These are phyloP conservation scores for Euspilapteryx auroguttella DNA, from an alignment of 2,888 invertebrate genomes.

Conservation along the genomic window DNA sequence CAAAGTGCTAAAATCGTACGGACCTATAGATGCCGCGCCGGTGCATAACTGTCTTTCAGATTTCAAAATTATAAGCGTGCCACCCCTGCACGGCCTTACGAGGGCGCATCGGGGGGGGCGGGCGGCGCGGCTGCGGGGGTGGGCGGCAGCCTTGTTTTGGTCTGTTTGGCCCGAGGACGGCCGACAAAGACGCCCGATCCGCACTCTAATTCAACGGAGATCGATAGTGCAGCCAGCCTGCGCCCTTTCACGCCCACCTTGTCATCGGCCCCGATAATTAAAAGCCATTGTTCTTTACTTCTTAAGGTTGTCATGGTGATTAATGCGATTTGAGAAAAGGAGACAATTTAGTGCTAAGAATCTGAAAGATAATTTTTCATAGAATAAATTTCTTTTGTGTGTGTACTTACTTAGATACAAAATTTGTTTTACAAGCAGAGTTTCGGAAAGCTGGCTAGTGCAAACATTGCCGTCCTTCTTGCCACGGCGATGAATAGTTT, in stretches of 20 bases:
- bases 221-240: slow-evolving; percentile 54
- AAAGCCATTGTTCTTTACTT: slow-evolving; percentile 20
- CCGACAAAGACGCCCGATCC: slow-evolving; percentile 48
- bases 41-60: not conserved
- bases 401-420: no score
- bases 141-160: slow-evolving; percentile 49
- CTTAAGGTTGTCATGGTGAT: no score
- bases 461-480: no score
- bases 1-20: no score
- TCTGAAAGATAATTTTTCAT: no score
- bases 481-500: no score
- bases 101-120: slow-evolving; percentile 23
- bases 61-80: slow-evolving; percentile 4
- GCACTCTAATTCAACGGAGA: slow-evolving; percentile 59
- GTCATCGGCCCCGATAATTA: slow-evolving; percentile 37
- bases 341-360: no score
- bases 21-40: no score
- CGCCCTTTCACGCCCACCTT: slow-evolving; percentile 44
- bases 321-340: no score
- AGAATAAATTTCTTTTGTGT: no score
- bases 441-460: no score
- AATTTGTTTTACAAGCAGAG: no score
- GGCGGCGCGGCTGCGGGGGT: slow-evolving; percentile 18
- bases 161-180: slow-evolving; percentile 50
- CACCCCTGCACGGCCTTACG: slow-evolving; percentile 18